Conservation (phyloP, 64 coral and sea anemone genomes). For the Acropora yongei region DNA sequence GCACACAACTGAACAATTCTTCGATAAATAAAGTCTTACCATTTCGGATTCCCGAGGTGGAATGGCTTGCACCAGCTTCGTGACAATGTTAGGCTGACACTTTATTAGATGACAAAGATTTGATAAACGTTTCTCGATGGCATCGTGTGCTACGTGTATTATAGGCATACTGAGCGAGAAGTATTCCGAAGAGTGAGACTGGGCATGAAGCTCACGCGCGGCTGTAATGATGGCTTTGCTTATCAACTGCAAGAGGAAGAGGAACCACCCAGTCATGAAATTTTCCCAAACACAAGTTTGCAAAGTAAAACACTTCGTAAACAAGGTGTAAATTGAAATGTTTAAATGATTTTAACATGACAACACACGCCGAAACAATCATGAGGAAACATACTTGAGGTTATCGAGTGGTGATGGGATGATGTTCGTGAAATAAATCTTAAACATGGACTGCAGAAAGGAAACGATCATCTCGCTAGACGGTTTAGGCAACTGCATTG, state of each 20-base stretch:
- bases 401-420: too few relatives aligned
- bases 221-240: conserved; percentile 19
- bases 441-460: too few relatives aligned
- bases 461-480: too few relatives aligned
- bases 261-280: neutral
- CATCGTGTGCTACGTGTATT: conserved; percentile 34
- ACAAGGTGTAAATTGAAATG: too few relatives aligned
- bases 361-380: too few relatives aligned
- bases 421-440: too few relatives aligned
- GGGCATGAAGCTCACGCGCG: conserved; percentile 19
- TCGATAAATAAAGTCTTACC: conserved; percentile 9
- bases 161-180: conserved; percentile 19
- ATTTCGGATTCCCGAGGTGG: conserved; percentile 41
- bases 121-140: conserved; percentile 35
- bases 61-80: conserved; percentile 17
- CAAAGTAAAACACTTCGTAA: neutral
- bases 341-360: too few relatives aligned
- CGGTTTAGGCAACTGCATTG: too few relatives aligned
- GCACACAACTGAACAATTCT: neutral
- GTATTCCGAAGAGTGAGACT: neutral
- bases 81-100: conserved; percentile 37
- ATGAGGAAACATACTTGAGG: too few relatives aligned
- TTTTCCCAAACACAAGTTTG: neutral
- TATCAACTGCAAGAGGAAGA: conserved; percentile 16
- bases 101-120: conserved; percentile 50